Conservation (phyloP, 2,113 vertebrate species). For the Pterocles burchelli region DNA sequence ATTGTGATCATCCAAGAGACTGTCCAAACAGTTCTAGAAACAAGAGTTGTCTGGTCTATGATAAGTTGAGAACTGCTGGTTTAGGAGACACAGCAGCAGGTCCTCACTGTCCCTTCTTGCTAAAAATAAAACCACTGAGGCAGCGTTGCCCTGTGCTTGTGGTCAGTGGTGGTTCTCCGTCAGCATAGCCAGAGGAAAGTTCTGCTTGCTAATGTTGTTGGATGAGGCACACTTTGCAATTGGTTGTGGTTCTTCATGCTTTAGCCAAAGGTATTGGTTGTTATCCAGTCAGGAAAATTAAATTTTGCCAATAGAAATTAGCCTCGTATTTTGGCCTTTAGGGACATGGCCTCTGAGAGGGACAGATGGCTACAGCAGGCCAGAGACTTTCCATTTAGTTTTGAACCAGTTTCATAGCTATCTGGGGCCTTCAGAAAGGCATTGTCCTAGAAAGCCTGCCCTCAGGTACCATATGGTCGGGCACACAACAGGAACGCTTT, state of each 20-base stretch:
- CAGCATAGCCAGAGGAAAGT: neutral
- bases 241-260: neutral
- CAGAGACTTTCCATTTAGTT: neutral
- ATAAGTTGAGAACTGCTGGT: neutral
- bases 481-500: neutral
- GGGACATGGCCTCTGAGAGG: neutral
- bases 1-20: neutral
- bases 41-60: fast-evolving
- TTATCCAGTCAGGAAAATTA: neutral
- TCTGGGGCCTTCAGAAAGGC: neutral
- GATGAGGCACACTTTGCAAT: neutral
- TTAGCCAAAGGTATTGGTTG: neutral
- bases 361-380: neutral
- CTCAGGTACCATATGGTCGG: neutral
- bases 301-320: neutral
- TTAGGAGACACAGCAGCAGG: neutral
- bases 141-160: neutral
- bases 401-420: neutral
- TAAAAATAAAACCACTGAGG: neutral
- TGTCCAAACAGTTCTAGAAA: neutral
- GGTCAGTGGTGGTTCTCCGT: neutral
- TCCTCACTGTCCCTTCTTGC: neutral
- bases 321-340: neutral
- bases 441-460: neutral
- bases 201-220: neutral